A percentile compares a stretch with the other conserved stretches of the same genome.
Conservation (phyloP, 2,888 invertebrate species). For the Dryomyza anilis region DNA sequence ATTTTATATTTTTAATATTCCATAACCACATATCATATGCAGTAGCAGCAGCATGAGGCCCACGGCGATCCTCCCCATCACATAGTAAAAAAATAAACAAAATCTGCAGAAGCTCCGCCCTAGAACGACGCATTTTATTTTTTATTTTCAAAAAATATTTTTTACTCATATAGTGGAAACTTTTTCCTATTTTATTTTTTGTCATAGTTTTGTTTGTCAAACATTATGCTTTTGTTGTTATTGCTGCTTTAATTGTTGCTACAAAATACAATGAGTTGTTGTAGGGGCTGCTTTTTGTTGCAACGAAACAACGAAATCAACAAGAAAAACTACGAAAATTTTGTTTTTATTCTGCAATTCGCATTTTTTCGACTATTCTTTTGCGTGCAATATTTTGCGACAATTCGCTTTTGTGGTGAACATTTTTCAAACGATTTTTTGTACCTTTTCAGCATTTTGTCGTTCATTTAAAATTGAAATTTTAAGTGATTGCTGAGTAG, state of each 20-base stretch:
- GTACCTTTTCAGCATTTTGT: background rate
- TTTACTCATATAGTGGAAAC: too few relatives aligned
- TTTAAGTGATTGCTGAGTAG: slow-evolving; percentile 21
- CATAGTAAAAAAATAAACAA: background rate
- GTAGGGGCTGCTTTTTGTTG: too few relatives aligned
- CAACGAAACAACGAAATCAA: too few relatives aligned
- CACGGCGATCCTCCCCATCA: background rate
- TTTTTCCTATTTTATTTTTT: background rate
- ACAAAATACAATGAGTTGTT: too few relatives aligned
- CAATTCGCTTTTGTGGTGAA: slow-evolving; percentile 4
- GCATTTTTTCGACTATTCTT: background rate
- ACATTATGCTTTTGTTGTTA: background rate
- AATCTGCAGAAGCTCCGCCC: background rate
- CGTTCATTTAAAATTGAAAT: slow-evolving; percentile 28
- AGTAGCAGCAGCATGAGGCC: too few relatives aligned
- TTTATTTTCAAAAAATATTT: too few relatives aligned
- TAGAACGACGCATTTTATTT: too few relatives aligned
- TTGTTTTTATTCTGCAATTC: background rate
- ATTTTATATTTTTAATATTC: too few relatives aligned
- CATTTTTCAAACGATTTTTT: background rate
- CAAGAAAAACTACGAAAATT: background rate
- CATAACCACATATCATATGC: background rate
- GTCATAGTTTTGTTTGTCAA: background rate
- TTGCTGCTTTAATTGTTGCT: background rate
- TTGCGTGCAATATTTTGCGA: background rate